Evolutionary conservation across 2,888 invertebrate genomes (phyloP).

Genomic region (Tribolium freemani): DNA sequence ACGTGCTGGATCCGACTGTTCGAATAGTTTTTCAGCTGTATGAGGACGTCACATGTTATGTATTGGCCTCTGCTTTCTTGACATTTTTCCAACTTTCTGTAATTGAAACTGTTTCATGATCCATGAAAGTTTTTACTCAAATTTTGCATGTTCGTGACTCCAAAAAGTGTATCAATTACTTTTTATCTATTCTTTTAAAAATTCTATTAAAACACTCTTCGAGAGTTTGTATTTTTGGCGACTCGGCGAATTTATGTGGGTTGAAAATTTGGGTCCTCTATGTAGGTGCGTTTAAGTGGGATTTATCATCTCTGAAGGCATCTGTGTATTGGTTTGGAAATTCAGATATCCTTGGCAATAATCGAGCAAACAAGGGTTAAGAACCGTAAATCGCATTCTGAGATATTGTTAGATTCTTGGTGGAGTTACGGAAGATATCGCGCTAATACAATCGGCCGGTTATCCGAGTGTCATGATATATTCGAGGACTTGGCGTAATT

Average conservation of each 20-base stretch:
- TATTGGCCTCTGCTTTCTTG: no score
- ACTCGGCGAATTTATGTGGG: not conserved
- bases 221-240: not conserved
- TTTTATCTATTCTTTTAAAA: no score
- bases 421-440: constrained; percentile 62
- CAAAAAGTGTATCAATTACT: no score
- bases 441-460: constrained; percentile 59
- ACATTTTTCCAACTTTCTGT: no score
- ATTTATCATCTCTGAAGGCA: constrained; percentile 27
- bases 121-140: no score
- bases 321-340: constrained; percentile 63
- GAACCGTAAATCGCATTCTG: constrained; percentile 60
- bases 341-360: constrained; percentile 55
- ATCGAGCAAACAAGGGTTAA: constrained; percentile 60
- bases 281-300: constrained; percentile 3
- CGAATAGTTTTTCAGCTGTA: no score
- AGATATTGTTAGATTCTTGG: constrained; percentile 62
- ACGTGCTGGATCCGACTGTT: no score
- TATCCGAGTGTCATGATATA: constrained; percentile 60
- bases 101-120: no score
- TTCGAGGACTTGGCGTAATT: constrained; percentile 60
- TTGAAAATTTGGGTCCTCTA: not conserved
- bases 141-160: no score
- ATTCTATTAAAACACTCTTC: no score
- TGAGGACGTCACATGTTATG: no score